Percentiles rank a stretch among this genome's conserved stretches.
These are phyloP conservation scores for Cranoglanis bouderius DNA, from an alignment of 2,113 vertebrate species.

Conservation along the genomic window DNA sequence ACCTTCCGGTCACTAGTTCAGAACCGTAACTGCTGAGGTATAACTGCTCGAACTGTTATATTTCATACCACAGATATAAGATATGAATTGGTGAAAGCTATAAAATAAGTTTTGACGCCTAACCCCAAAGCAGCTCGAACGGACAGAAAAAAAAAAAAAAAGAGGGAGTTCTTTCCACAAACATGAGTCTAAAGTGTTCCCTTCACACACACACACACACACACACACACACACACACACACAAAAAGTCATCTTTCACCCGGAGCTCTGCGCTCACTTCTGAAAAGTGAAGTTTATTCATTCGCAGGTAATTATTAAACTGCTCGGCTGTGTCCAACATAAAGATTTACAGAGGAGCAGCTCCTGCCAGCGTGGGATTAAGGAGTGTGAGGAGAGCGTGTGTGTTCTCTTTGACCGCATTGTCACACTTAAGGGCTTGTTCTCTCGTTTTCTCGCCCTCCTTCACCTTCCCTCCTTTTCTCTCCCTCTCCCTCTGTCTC, in stretches of 20 bases:
- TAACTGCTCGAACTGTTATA: background rate
- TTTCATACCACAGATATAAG: background rate
- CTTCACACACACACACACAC: constrained; percentile 4
- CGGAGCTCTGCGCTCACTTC: constrained; percentile 34
- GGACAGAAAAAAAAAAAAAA: background rate
- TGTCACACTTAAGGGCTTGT: constrained; percentile 52
- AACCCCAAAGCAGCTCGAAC: background rate
- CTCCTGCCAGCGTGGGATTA: constrained; percentile 53
- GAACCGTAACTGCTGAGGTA: background rate
- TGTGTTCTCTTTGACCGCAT: constrained; percentile 47
- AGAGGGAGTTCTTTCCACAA: background rate
- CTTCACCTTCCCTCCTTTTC: constrained; percentile 28
- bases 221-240: background rate
- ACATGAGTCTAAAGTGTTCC: constrained; percentile 2
- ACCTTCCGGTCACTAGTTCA: background rate
- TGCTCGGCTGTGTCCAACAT: constrained; percentile 57
- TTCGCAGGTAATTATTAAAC: constrained; percentile 64
- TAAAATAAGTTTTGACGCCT: background rate
- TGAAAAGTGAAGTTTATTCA: constrained; percentile 56
- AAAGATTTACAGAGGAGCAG: constrained; percentile 65
- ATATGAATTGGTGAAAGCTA: background rate
- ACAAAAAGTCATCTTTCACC: constrained; percentile 36
- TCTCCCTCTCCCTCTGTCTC: background rate
- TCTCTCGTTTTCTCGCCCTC: constrained; percentile 40
- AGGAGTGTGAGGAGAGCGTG: constrained; percentile 40